Evolutionary conservation across 2,113 vertebrate genomes (phyloP).

Genomic region (Pristiophorus japonicus): DNA sequence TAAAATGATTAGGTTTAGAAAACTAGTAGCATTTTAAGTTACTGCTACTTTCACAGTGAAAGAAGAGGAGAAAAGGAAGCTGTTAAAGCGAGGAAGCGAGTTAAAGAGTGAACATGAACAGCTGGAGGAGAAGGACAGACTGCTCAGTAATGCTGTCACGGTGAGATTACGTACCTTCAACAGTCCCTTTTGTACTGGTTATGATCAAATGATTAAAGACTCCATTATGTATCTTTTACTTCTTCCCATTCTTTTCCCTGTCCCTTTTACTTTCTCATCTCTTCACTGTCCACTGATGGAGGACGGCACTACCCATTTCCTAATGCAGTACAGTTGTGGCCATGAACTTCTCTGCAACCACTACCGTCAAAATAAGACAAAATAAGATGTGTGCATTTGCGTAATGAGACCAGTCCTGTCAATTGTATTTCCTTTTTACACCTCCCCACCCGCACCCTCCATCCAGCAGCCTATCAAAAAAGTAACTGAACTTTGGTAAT

Average conservation of each 20-base stretch:
- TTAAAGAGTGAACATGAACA: conserved; percentile 77
- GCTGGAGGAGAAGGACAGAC: conserved; percentile 76
- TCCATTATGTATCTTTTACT: background rate
- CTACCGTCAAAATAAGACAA: background rate
- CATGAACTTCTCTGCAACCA: too few relatives aligned
- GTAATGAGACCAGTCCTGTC: background rate
- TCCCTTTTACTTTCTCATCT: background rate
- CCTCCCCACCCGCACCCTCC: background rate
- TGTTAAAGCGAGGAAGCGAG: conserved; percentile 75
- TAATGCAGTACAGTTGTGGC: background rate
- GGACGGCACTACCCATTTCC: background rate
- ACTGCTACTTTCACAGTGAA: conserved; percentile 61
- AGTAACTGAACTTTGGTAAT: background rate
- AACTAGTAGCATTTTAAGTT: background rate
- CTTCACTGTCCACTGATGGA: background rate
- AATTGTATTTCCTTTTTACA: background rate
- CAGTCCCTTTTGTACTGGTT: background rate
- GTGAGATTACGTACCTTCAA: conserved; percentile 50
- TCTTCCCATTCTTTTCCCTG: too few relatives aligned
- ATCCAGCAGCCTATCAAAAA: background rate
- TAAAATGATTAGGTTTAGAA: background rate
- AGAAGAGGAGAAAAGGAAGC: conserved; percentile 85
- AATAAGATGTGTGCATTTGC: background rate
- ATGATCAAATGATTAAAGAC: background rate
- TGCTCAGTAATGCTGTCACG: conserved; percentile 70